Evolutionary conservation across 2,113 vertebrate genomes (phyloP).

Genomic region (Scolopax mira): DNA sequence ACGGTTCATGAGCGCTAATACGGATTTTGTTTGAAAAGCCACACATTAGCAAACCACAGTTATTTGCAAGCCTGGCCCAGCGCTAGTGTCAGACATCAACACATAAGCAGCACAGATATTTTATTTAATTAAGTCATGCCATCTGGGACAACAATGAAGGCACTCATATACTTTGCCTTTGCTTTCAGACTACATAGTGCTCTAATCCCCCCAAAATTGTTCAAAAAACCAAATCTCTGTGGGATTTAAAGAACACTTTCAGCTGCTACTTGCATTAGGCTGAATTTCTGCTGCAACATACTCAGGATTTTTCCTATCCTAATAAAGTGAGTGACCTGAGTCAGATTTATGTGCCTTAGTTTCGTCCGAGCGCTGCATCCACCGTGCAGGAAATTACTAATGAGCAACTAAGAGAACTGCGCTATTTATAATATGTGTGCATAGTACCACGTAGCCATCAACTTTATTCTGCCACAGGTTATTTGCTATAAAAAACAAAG

Average conservation of each 20-base stretch:
- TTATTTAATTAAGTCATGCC: slow-evolving; percentile 62
- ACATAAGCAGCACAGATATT: slow-evolving; percentile 54
- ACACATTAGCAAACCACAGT: slow-evolving; percentile 62
- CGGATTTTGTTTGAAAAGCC: slow-evolving; percentile 58
- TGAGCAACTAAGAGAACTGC: slow-evolving; percentile 21
- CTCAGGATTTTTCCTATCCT: slow-evolving; percentile 32
- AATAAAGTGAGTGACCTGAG: slow-evolving; percentile 4
- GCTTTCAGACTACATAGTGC: neutral
- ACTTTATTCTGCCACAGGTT: neutral
- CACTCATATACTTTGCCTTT: slow-evolving; percentile 26
- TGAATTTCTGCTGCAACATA: slow-evolving; percentile 32
- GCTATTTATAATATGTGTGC: slow-evolving; percentile 4
- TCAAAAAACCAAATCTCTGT: neutral
- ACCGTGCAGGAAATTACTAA: slow-evolving; percentile 51
- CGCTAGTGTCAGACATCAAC: slow-evolving; percentile 60
- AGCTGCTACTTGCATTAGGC: slow-evolving; percentile 39
- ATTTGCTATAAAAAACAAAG: slow-evolving; percentile 4
- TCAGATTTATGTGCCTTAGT: slow-evolving; percentile 40
- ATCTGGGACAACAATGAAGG: slow-evolving; percentile 60
- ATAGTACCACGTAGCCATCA: neutral
- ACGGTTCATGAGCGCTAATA: neutral
- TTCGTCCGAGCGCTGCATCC: neutral
- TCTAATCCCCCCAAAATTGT: slow-evolving; percentile 12
- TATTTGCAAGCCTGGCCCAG: slow-evolving; percentile 60
- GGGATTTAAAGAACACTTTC: slow-evolving; percentile 28